Evolutionary conservation across 2,113 vertebrate species (phyloP), one percentile per base, ranked within the genome.

Genomic region (Phainopepla nitens): DNA sequence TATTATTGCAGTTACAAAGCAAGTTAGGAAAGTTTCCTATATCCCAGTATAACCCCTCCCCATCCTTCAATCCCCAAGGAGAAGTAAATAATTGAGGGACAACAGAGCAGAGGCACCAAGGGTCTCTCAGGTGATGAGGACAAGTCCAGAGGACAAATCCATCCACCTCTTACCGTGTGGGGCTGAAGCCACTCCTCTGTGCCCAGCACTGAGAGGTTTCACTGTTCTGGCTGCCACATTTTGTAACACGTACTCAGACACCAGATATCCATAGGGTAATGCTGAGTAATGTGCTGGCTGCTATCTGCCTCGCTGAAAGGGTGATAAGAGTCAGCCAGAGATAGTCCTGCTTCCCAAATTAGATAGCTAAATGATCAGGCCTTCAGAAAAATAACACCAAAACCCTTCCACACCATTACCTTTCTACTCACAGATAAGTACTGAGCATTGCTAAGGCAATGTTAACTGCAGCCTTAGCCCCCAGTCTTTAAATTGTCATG

Each of bases 231-330:
- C 92, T 94, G 83, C 75, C 90, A 35, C 35, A 0, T 42, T 91
- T 72, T 64, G 25, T 83, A 76, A 94, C 92, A 94, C 69, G 5
- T 23, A 45, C 82, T 94, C 71, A 83, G 92, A 87, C 92, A 96
- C 53, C 80, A 94, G 91, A 96, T 96, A 95, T 36, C 82, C 61
- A 42, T 7, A 31, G 82, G 60, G 75, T 51, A 89, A 76, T 2
- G 3, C 70, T 90, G 95, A 95, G 88, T 87, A 94, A 93, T 65
- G 86, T 2, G 7, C 90, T 93, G 90, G 89, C 93, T 83, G 87
- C 88, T 95, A 82, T 87, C 94, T 93, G 90, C 83, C 92, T 71
- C 10, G 72, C 94, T 97, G 97, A 96, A 96, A 97, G 95, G 79
- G 84, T 93, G 96, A 95, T 94, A 97, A 95, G 77, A 91, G 92